Evolutionary conservation across 2,888 invertebrate genomes (phyloP), one percentile per base, ranked within the genome.

Genomic region (Galerucella pusilla): DNA sequence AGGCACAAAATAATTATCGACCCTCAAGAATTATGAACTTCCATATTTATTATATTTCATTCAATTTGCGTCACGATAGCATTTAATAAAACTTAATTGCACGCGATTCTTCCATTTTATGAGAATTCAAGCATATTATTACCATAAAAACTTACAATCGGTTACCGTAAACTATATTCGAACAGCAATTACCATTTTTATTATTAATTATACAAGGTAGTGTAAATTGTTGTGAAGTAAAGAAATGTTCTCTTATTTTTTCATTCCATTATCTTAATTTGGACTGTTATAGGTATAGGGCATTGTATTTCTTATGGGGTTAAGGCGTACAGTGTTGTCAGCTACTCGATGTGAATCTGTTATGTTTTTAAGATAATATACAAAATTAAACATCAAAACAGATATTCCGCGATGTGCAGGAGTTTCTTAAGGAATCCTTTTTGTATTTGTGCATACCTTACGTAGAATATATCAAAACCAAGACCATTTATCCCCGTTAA

Each of bases 41-140:
- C 14, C 16, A 16, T 35, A 5, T 3, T 20, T 20, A 20, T 20
- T 52, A n/a, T 52, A 14, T 52, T 52, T 52, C 5, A 54, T 54
- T 54, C n/a, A n/a, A n/a, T 54, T 59, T 25, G 25, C 12, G 42
- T 68, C 10, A 59, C 14, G 59, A 68, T 68, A 54, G 59, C 16
- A 42, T 42, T 45, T 28, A 68, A 68, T 68, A 68, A 68, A 68
- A 68, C 42, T 45, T 59, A 45, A 59, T 68, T 59, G 16, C 16
- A 59, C 2, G n/a, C 25, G 59, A 59, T 68, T 20, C 16, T 45
- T 68, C 25, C 59, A 54, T 35, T 68, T 59, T 16, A 54, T 45
- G 25, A 25, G 28, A 68, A 59, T 42, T 68, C 28, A n/a, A 59
- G 45, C 54, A n/a, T 42, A 35, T 68, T 68, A 68, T 28, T 45